These are phyloP conservation scores for Papilio protenor DNA, from an alignment of 2,888 invertebrate species.

Conservation along the genomic window DNA sequence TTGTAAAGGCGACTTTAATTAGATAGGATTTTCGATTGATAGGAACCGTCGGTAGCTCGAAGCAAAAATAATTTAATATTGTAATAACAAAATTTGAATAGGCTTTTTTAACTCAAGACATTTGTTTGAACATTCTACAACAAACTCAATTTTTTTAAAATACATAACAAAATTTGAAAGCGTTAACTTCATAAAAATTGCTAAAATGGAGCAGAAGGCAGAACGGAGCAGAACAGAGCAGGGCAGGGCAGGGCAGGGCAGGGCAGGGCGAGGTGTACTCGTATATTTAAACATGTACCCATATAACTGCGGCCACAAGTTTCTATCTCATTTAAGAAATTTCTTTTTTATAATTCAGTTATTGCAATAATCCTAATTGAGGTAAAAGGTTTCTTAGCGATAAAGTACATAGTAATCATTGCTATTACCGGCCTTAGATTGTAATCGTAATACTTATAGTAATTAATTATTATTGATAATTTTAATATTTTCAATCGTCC, in stretches of 20 bases:
- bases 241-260: not conserved
- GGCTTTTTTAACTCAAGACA: not conserved
- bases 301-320: no score
- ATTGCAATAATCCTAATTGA: conserved; percentile 21
- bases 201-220: not conserved
- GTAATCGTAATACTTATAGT: no score
- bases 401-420: conserved; percentile 8
- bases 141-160: not conserved
- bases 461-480: not conserved
- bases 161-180: not conserved
- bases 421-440: no score
- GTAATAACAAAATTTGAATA: not conserved
- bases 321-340: not conserved
- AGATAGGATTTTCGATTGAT: conserved; percentile 29
- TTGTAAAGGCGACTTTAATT: conserved; percentile 36
- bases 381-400: conserved; percentile 10
- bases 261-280: no score
- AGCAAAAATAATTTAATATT: conserved; percentile 16
- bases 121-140: not conserved
- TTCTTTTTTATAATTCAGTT: not conserved
- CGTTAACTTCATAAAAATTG: not conserved
- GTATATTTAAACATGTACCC: not conserved
- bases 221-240: not conserved
- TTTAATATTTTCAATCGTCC: not conserved
- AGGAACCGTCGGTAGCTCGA: conserved; percentile 27